A percentile compares a stretch with the other conserved stretches of the same genome.
phyloP scores from a whole-genome alignment of 2,888 invertebrate species.

The Norana najaformis region DNA sequence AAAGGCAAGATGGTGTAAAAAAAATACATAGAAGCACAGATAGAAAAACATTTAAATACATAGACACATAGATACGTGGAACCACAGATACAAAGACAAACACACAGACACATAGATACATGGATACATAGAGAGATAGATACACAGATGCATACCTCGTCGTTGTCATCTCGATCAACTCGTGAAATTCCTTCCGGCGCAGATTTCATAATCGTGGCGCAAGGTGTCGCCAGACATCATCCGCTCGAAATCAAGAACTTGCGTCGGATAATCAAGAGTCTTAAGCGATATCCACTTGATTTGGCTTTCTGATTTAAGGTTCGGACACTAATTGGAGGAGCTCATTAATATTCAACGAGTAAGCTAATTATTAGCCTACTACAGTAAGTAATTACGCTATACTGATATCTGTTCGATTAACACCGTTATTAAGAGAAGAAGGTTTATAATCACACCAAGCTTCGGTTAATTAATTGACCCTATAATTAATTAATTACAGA shows the following conservation, averaged over 20 bases:
- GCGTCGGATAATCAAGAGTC: background rate
- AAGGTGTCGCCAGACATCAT: background rate
- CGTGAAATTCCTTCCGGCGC: background rate
- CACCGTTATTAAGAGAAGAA: background rate
- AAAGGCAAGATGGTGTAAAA: too few relatives aligned
- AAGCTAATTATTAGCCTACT: background rate
- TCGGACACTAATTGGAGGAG: background rate
- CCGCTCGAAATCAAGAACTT: background rate
- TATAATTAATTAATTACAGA: background rate
- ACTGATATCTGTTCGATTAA: too few relatives aligned
- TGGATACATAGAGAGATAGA: too few relatives aligned
- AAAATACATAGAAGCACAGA: too few relatives aligned
- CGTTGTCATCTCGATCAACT: background rate
- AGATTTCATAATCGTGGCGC: background rate
- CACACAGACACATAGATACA: too few relatives aligned
- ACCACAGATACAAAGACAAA: too few relatives aligned
- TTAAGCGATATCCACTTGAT: background rate
- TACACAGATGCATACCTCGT: background rate
- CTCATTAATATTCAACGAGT: background rate
- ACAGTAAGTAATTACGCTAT: background rate
- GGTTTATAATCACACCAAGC: background rate
- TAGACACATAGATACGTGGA: too few relatives aligned
- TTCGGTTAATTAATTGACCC: background rate
- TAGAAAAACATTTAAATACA: too few relatives aligned
- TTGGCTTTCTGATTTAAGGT: background rate